Evolutionary conservation across 92 coral and sea anemone species (phyloP), one percentile per base, ranked within the genome.

Genomic region (Porites divaricata): DNA sequence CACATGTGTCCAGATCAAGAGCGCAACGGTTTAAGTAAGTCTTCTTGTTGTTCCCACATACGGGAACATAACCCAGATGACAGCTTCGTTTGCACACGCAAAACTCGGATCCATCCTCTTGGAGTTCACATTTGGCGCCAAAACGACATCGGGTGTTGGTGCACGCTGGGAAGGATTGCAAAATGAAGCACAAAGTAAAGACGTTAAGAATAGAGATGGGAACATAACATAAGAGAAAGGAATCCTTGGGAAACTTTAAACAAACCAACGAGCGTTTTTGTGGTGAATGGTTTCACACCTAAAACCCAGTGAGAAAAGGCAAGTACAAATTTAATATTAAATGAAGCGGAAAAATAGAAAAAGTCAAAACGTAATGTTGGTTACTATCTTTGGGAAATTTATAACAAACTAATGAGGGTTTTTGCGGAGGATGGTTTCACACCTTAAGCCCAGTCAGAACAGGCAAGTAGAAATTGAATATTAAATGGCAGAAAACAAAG

Each of bases 21-120:
- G 92, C 96, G 63, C 99, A 97, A 25, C 85, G 89, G 89, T 95
- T 97, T 70, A 90, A 65, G 80, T 97, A 95, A 8, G 99, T 97
- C 88, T 97, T 95, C 41, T 90, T 88, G 75, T 95, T 93, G 87
- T 79, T 91, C 4, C 97, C 99, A 68, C 99, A 97, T 22, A 97
- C 86, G 8, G 99, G 99, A 13, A 86, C 84, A 69, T 89, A 97
- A 45, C 82, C 74, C 65, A 97, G 88, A 35, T 92, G 94, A 87
- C 99, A 97, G 85, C 88, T 76, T 51, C 75, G 69, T 17, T 97
- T 93, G 81, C 99, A 97, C 76, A 85, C 85, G 52, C 99, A 97
- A 49, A 85, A 80, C 54, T 92, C 92, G 10, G 82, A 51, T 62
- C 99, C 98, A 77, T 97, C 98, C 80, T 89, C 98, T 24, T 84